A percentile compares a stretch with the other conserved stretches of the same genome.
Evolutionary conservation across 2,797 vertebrate species (phyloP).

Genomic region (Darevskia mixta): DNA sequence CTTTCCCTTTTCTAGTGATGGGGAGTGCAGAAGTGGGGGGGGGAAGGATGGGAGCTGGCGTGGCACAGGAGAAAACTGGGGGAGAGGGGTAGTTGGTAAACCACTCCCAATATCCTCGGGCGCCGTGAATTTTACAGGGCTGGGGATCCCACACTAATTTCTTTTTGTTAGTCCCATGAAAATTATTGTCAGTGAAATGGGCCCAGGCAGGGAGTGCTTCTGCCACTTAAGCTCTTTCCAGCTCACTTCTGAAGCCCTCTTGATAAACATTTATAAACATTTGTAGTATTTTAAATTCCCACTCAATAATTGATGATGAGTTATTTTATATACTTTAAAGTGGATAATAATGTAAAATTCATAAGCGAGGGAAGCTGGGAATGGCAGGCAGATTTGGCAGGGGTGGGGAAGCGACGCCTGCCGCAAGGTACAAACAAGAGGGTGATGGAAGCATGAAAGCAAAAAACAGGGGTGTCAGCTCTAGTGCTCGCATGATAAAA

Average conservation of each 20-base stretch:
- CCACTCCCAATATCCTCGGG: not conserved
- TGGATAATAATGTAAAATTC: slow-evolving; percentile 78
- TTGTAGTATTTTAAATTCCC: slow-evolving; percentile 78
- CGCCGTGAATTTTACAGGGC: not conserved
- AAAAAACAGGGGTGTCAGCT: slow-evolving; percentile 37
- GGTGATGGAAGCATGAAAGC: slow-evolving; percentile 74
- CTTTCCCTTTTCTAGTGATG: not conserved
- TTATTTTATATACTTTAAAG: slow-evolving; percentile 80
- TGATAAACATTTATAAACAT: slow-evolving; percentile 82
- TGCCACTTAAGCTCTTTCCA: slow-evolving; percentile 61
- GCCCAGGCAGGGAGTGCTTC: slow-evolving; percentile 43
- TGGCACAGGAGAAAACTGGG: not conserved
- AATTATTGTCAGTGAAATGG: slow-evolving; percentile 20
- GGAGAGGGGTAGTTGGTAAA: accelerated
- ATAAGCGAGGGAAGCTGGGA: slow-evolving; percentile 72
- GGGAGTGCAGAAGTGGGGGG: not conserved
- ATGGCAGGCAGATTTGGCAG: slow-evolving; percentile 66
- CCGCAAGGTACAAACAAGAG: slow-evolving; percentile 53
- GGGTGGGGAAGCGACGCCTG: slow-evolving; percentile 55
- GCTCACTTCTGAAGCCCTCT: slow-evolving; percentile 75
- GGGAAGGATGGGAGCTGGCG: too few species aligned
- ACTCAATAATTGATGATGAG: slow-evolving; percentile 78
- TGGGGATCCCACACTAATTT: accelerated
- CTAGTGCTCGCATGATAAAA: slow-evolving; percentile 33
- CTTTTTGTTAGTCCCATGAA: not conserved